A percentile compares a stretch with the other conserved stretches of the same genome.
Conservation (phyloP, 2,888 invertebrate genomes). For the Ormyrus pomaceus region DNA sequence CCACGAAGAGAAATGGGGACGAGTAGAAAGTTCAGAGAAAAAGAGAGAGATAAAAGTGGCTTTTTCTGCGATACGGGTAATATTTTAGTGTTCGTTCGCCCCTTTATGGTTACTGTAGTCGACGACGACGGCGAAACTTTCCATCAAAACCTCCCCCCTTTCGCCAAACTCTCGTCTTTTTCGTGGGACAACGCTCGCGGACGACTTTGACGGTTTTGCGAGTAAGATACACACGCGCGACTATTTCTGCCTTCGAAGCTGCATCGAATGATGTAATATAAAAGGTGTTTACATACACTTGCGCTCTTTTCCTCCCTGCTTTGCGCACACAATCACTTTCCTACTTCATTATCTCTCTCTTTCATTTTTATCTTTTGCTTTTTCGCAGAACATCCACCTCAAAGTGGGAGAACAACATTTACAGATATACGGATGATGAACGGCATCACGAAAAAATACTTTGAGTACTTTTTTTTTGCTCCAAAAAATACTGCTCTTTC, state of each 20-base stretch:
- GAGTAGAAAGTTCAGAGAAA: conserved; percentile 60
- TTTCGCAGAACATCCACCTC: conserved; percentile 24
- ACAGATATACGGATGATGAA: conserved; percentile 29
- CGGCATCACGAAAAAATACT: conserved; percentile 4
- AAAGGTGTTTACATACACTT: conserved; percentile 57
- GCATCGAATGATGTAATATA: conserved; percentile 50
- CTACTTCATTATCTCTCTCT: conserved; percentile 13
- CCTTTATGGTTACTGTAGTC: conserved; percentile 60
- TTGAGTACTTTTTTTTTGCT: neutral
- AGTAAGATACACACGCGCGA: conserved; percentile 39
- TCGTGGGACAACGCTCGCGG: conserved; percentile 33
- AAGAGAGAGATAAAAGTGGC: conserved; percentile 64
- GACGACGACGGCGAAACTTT: conserved; percentile 62
- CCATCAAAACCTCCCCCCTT: conserved; percentile 57
- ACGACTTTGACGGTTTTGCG: conserved; percentile 60
- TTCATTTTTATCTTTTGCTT: neutral
- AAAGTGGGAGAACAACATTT: conserved; percentile 23
- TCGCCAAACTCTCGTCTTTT: neutral
- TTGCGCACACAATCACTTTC: neutral
- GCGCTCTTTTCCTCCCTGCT: neutral
- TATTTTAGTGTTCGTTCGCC: conserved; percentile 65
- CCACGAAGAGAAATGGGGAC: conserved; percentile 38
- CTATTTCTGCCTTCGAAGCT: conserved; percentile 10
- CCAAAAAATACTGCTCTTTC: too few relatives aligned
- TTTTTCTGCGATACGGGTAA: conserved; percentile 66